Conservation (phyloP, 2,113 vertebrate species). For the Cardinalis cardinalis region DNA sequence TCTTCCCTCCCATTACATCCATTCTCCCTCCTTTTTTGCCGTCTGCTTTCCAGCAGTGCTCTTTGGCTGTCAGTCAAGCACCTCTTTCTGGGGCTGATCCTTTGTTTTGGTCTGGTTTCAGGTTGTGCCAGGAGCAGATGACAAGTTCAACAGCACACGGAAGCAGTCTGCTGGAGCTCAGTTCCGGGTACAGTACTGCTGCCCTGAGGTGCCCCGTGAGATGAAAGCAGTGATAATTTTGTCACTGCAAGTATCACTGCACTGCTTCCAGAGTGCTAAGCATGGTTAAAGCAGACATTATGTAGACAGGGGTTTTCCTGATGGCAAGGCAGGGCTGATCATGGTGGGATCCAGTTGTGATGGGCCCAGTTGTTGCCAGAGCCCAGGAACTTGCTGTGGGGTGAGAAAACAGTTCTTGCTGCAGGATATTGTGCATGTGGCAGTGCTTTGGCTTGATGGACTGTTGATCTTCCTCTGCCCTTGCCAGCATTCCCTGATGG, state of each 20-base stretch:
- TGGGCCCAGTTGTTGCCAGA: not conserved
- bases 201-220: not conserved
- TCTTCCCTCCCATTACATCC: not conserved
- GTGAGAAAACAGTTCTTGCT: not conserved
- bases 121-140: not conserved
- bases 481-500: conserved; percentile 71
- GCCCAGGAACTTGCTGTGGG: not conserved
- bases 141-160: conserved; percentile 74
- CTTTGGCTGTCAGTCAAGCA: not conserved
- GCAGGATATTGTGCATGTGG: not conserved
- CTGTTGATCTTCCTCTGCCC: not conserved
- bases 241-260: not conserved
- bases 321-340: not conserved
- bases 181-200: conserved; percentile 69
- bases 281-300: not conserved
- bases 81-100: not conserved
- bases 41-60: not conserved
- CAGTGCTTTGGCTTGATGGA: not conserved
- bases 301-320: not conserved
- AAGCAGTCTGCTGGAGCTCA: conserved; percentile 78
- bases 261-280: not conserved
- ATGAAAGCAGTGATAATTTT: not conserved
- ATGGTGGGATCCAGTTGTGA: too few species aligned
- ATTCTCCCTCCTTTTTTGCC: not conserved
- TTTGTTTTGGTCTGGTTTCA: conserved; percentile 24